Evolutionary conservation across 2,797 vertebrate genomes (phyloP).

Genomic region (Squalus acanthias): DNA sequence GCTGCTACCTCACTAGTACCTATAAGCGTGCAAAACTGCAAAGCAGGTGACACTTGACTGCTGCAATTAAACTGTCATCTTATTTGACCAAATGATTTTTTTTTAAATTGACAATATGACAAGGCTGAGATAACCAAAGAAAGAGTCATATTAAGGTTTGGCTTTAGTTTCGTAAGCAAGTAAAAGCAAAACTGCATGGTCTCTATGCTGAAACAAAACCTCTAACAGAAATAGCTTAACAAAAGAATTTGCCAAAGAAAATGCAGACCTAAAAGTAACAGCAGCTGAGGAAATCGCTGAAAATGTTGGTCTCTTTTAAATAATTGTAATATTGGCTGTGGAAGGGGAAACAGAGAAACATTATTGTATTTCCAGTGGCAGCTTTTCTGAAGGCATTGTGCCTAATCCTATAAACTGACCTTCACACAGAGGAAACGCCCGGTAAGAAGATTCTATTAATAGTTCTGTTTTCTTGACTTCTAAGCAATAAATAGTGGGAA

Average conservation of each 20-base stretch:
- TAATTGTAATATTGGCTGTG: slow-evolving; percentile 16
- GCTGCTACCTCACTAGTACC: too few species aligned
- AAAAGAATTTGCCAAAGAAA: slow-evolving; percentile 17
- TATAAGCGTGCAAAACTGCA: too few species aligned
- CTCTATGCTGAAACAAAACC: not conserved
- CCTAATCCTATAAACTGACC: slow-evolving; percentile 36
- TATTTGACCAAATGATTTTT: not conserved
- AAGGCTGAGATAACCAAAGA: too few species aligned
- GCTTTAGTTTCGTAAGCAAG: not conserved
- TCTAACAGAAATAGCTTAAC: not conserved
- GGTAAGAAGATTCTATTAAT: slow-evolving; percentile 28
- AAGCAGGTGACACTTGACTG: not conserved
- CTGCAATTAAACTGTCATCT: not conserved
- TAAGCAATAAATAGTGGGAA: slow-evolving; percentile 37
- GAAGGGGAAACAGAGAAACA: slow-evolving; percentile 28
- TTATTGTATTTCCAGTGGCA: slow-evolving; percentile 16
- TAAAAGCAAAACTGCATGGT: not conserved
- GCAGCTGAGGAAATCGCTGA: slow-evolving; percentile 10
- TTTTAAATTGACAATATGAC: not conserved
- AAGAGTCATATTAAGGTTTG: not conserved
- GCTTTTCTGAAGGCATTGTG: slow-evolving; percentile 29
- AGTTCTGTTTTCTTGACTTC: slow-evolving; percentile 32
- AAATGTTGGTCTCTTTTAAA: slow-evolving; percentile 4
- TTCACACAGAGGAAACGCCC: slow-evolving; percentile 33
- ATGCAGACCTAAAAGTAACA: slow-evolving; percentile 10